Evolutionary conservation across 1,140 invertebrate species (phyloP).

Genomic region (Brachionus koreanus): DNA sequence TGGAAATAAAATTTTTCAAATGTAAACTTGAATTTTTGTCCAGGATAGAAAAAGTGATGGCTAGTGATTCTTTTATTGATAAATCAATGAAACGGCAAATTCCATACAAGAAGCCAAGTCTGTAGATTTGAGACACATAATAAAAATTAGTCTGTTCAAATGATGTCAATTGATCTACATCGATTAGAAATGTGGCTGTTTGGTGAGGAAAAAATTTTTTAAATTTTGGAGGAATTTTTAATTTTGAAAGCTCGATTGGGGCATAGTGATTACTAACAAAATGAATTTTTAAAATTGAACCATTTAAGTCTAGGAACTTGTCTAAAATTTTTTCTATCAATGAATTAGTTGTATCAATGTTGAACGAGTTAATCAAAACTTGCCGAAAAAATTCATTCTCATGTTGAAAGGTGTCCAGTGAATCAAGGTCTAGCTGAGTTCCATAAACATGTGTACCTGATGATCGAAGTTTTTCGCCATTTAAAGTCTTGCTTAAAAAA

Average conservation of each 20-base stretch:
- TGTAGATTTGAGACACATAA: neutral
- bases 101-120: neutral
- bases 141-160: neutral
- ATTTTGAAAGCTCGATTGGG: neutral
- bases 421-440: neutral
- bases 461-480: neutral
- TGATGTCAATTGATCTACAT: neutral
- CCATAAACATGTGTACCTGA: neutral
- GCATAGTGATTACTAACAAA: neutral
- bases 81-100: neutral
- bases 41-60: neutral
- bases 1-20: neutral
- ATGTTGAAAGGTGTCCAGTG: neutral
- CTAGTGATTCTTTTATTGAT: neutral
- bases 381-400: neutral
- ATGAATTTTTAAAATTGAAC: neutral
- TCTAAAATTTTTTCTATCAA: neutral
- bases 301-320: neutral
- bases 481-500: neutral
- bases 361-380: neutral
- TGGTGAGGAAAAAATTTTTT: neutral
- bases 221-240: neutral
- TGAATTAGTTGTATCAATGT: neutral
- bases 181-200: neutral
- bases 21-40: neutral